These are phyloP conservation scores for Pholis gunnellus DNA, from an alignment of 2,113 vertebrate genomes.

Conservation along the genomic window DNA sequence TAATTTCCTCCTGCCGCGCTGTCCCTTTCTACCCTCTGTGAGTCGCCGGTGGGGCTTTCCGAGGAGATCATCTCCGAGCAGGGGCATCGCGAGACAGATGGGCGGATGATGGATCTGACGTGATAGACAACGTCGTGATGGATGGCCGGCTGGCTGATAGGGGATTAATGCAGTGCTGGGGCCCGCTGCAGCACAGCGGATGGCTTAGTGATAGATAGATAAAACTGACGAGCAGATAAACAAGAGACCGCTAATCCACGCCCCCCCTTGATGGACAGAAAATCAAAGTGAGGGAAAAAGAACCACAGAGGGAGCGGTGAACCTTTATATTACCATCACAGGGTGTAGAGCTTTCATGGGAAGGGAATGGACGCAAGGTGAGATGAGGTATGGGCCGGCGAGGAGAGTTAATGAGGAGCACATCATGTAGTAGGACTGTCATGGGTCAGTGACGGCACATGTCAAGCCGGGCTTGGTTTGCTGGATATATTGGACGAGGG, in stretches of 20 bases:
- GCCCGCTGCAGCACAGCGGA: constrained; percentile 70
- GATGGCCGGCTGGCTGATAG: constrained; percentile 83
- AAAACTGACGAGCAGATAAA: constrained; percentile 86
- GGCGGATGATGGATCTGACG: constrained; percentile 86
- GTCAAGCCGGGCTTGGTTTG: neutral
- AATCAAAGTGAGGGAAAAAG: constrained; percentile 80
- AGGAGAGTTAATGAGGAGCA: constrained; percentile 36
- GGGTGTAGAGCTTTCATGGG: constrained; percentile 46
- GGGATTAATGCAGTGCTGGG: constrained; percentile 85
- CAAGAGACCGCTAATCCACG: constrained; percentile 86
- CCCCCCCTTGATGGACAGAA: constrained; percentile 82
- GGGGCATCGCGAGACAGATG: constrained; percentile 83
- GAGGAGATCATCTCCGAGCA: constrained; percentile 72
- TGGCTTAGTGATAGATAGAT: constrained; percentile 84
- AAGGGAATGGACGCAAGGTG: constrained; percentile 40
- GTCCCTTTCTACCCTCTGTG: constrained; percentile 53
- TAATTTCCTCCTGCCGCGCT: constrained; percentile 56
- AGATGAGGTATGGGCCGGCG: constrained; percentile 22
- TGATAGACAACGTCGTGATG: constrained; percentile 85
- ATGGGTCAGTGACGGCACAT: constrained; percentile 36
- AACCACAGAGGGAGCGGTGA: constrained; percentile 65
- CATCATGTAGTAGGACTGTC: constrained; percentile 11
- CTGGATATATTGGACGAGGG: constrained; percentile 26
- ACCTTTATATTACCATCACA: constrained; percentile 48
- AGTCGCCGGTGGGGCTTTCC: constrained; percentile 63